Base-by-base conservation (phyloP, 2,888 invertebrate species). In the Arctia plantaginis region DNA sequence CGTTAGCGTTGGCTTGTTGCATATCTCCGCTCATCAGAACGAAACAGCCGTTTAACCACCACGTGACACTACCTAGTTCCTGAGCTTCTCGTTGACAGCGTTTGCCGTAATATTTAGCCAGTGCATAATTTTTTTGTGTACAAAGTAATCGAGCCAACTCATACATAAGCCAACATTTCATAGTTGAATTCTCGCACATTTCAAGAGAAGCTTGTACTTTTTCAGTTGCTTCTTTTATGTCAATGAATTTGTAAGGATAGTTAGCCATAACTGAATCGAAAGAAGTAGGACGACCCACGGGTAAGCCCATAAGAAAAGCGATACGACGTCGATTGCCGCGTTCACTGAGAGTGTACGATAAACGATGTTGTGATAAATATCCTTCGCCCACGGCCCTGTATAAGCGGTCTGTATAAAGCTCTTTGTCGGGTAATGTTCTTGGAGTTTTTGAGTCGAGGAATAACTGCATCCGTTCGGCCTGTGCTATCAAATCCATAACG, bases 181-280 rank as follows among this genome's bases (percentile, higher is more conserved):
- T 94, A 20, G 92, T 94, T 0, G 92, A 87, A 80, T 95, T 95
- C 85, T 95, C 95, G 78, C 95, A 95, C 94, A 95, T 94, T 51
- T 95, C 94, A 8, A 95, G 88, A 30, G 90, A 89, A 2, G 85
- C 82, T 15, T 86, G 79, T 0, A 94, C 92, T 83, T 91, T 95
- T 66, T 91, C 89, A 1, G 91, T 94, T 13, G 94, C 95, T 76
- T 90, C 86, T 84, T 93, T 92, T 66, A 93, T 90, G 78, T 95
- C 94, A 66, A 93, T 90, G 70, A 94, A 95, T 81, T 94, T 95
- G 80, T 93, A 91, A 41, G 95, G 95, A 87, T 94, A 95, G 77
- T 88, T 93, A 15, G 94, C 95, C 90, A 95, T 92, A 0, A 95
- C 95, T n/a, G 95, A 95, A 80, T 95, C 95, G 82, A 92, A 95